These are phyloP conservation scores for Cerastis leucographa DNA, from an alignment of 2,888 invertebrate genomes.

Conservation along the genomic window DNA sequence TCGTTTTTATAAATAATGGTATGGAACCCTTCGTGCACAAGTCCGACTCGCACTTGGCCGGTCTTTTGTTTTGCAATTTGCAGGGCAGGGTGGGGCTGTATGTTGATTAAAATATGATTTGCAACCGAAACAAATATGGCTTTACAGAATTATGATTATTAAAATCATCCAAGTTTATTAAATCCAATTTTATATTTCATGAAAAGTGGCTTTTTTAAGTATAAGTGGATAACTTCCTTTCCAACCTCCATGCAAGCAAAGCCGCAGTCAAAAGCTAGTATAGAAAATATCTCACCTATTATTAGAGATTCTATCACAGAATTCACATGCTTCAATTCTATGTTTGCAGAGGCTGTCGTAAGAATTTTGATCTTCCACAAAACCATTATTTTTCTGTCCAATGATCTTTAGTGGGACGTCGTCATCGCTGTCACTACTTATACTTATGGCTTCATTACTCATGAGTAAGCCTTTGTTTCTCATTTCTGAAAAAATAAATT, in stretches of 20 bases:
- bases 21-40: too few species aligned
- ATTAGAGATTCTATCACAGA: slow-evolving; percentile 58
- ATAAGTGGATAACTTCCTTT: background rate
- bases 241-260: background rate
- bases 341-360: slow-evolving; percentile 38
- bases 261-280: background rate
- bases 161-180: too few species aligned
- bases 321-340: slow-evolving; percentile 51
- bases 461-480: slow-evolving; percentile 25
- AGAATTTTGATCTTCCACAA: slow-evolving; percentile 18
- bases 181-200: too few species aligned
- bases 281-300: slow-evolving; percentile 50
- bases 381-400: background rate
- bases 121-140: too few species aligned
- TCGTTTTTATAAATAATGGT: too few species aligned
- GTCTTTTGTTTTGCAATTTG: too few species aligned
- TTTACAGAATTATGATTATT: too few species aligned
- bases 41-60: too few species aligned
- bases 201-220: too few species aligned
- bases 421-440: slow-evolving; percentile 49
- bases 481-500: slow-evolving; percentile 31
- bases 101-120: too few species aligned
- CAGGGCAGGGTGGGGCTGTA: too few species aligned
- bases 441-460: slow-evolving; percentile 30
- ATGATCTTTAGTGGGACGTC: slow-evolving; percentile 43